Conservation (phyloP, 1,140 invertebrate genomes). For the Rhagoletis pomonella region DNA sequence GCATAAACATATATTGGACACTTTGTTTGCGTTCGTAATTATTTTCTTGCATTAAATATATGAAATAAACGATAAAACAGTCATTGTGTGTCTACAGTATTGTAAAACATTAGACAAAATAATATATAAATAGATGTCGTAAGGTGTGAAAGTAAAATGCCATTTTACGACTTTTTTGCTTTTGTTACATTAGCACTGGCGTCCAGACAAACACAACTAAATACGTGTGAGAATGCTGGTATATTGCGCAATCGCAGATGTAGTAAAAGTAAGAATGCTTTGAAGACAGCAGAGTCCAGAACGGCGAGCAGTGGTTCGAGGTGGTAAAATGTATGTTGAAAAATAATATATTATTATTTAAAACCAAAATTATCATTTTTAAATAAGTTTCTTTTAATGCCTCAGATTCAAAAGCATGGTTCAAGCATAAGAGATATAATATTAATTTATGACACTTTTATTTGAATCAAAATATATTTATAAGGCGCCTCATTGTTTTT, state of each 20-base stretch:
- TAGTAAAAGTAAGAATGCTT: conserved; percentile 35
- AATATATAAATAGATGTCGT: background rate
- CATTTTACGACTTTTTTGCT: conserved; percentile 1
- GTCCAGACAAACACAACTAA: background rate
- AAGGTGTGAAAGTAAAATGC: conserved; percentile 43
- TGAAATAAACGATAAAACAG: background rate
- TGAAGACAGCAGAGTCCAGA: background rate
- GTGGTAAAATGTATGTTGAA: too few species aligned
- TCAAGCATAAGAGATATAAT: too few species aligned
- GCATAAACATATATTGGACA: background rate
- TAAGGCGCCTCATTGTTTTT: too few species aligned
- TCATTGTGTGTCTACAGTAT: background rate
- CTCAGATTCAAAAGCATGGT: too few species aligned
- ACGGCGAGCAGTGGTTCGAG: too few species aligned
- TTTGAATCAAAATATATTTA: too few species aligned
- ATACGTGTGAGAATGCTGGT: background rate
- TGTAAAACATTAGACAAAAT: background rate
- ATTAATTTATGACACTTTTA: too few species aligned
- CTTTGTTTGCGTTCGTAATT: conserved; percentile 14
- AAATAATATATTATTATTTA: too few species aligned
- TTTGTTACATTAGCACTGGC: background rate
- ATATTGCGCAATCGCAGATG: background rate
- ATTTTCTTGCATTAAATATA: background rate
- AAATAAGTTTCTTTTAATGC: too few species aligned
- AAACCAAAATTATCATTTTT: too few species aligned